A percentile compares a stretch with the other conserved stretches of the same genome.
Evolutionary conservation across 2,113 vertebrate genomes (phyloP).

Genomic region (Rafetus swinhoei): DNA sequence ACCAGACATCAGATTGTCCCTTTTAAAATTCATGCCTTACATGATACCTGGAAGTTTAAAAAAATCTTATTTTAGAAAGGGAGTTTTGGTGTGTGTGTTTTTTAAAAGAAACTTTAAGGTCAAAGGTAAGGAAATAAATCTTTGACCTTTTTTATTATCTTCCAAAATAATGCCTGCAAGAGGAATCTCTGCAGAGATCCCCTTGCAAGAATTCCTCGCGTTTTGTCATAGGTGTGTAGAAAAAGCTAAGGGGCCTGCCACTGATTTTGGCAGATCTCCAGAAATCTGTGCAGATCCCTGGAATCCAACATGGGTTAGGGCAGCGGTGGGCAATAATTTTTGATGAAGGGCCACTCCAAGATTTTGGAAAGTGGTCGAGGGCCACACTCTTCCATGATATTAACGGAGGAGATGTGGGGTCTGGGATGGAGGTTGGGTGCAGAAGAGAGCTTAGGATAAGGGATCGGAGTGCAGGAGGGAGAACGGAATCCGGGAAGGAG

Average conservation of each 20-base stretch:
- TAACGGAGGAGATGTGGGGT: too few relatives aligned
- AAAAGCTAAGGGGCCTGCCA: neutral
- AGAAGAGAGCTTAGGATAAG: too few relatives aligned
- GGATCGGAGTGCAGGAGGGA: too few relatives aligned
- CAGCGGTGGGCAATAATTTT: too few relatives aligned
- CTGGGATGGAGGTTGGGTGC: too few relatives aligned
- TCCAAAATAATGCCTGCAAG: neutral
- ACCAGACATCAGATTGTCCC: neutral
- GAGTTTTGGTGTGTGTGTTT: neutral
- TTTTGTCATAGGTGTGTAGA: neutral
- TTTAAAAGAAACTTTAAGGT: neutral
- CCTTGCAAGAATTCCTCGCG: neutral
- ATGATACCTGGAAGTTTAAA: neutral
- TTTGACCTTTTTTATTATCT: neutral
- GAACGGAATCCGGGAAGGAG: too few relatives aligned
- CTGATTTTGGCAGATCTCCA: neutral
- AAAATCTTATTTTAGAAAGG: neutral
- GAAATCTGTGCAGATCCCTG: neutral
- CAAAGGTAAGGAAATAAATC: neutral
- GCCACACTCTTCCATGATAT: too few relatives aligned
- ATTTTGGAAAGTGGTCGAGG: too few relatives aligned
- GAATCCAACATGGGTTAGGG: neutral
- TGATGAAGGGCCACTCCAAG: too few relatives aligned
- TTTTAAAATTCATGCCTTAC: neutral
- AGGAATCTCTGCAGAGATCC: neutral